These are phyloP conservation scores for Cancer borealis DNA, from an alignment of 2,888 invertebrate species.

Conservation along the genomic window DNA sequence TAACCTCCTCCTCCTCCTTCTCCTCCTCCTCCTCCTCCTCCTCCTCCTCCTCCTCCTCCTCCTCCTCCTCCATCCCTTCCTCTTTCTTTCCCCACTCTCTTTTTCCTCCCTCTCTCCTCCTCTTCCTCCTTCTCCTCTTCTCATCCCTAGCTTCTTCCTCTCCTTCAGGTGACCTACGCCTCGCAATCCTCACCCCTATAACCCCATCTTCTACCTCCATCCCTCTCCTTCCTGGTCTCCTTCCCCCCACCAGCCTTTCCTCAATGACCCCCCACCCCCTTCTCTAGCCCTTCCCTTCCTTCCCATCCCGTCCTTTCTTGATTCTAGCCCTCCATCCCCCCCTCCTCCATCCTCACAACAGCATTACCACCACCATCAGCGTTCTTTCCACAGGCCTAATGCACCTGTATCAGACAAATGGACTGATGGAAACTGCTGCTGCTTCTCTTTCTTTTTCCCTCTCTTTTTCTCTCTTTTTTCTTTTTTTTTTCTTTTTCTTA, in stretches of 20 bases:
- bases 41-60: background rate
- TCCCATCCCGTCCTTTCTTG: background rate
- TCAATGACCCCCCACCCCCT: background rate
- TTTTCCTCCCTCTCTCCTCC: background rate
- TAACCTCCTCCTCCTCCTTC: background rate
- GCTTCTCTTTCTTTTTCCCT: background rate
- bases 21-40: background rate
- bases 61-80: background rate
- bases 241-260: background rate
- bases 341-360: background rate
- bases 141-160: no score
- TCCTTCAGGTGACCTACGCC: background rate
- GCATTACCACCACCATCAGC: background rate
- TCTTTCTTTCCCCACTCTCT: background rate
- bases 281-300: background rate
- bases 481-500: background rate
- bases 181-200: background rate
- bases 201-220: background rate
- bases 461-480: slow-evolving; percentile 30
- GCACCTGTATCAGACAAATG: slow-evolving; percentile 26
- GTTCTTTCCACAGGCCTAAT: background rate
- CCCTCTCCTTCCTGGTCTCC: background rate
- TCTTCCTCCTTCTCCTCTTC: background rate
- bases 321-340: background rate
- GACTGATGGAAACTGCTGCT: background rate